Conservation (phyloP, 2,113 vertebrate species). For the Amazona guildingii region DNA sequence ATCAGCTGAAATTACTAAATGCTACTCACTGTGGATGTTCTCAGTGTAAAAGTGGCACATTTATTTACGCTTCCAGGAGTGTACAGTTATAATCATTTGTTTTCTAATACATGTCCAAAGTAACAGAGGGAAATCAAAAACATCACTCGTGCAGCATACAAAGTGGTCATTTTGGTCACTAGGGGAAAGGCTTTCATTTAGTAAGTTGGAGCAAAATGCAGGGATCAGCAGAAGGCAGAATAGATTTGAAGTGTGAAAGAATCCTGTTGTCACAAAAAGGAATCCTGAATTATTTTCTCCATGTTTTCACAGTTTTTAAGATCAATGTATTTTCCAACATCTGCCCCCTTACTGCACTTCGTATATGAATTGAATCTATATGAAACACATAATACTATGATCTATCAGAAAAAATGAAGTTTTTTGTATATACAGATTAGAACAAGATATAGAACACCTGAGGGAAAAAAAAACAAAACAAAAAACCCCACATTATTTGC, state of each 20-base stretch:
- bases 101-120: constrained; percentile 15
- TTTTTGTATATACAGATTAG: background rate
- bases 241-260: background rate
- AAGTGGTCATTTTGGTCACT: constrained; percentile 44
- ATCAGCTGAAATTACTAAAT: background rate
- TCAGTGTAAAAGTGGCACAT: background rate
- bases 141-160: constrained; percentile 30
- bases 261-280: constrained; percentile 11
- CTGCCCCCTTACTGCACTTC: background rate
- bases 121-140: constrained; percentile 61
- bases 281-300: constrained; percentile 21
- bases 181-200: constrained; percentile 45
- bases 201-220: constrained; percentile 14
- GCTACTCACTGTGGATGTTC: background rate
- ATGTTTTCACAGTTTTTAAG: background rate
- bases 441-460: background rate
- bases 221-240: constrained; percentile 42
- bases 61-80: constrained; percentile 52
- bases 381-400: background rate
- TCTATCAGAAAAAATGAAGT: background rate
- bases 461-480: background rate
- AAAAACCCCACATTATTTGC: background rate
- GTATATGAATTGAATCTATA: background rate
- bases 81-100: constrained; percentile 21
- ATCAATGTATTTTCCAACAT: constrained; percentile 5